Evolutionary conservation across 2,888 invertebrate genomes (phyloP).

Genomic region (Acholoe squamosa): DNA sequence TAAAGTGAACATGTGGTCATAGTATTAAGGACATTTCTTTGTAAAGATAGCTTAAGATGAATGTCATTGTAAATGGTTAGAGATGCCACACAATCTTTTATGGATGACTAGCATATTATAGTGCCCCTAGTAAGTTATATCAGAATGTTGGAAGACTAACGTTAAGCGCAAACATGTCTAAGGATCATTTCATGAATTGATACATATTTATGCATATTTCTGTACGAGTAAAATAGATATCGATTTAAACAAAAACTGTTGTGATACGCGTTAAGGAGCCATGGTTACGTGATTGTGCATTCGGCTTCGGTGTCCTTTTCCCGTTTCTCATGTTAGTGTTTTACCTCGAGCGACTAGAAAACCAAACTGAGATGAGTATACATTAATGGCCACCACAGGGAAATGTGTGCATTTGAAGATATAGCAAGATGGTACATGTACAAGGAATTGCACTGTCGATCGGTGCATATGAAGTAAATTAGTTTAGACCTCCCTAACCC

Average conservation of each 20-base stretch:
- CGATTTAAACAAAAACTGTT: not conserved
- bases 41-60: not conserved
- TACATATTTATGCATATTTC: constrained; percentile 14
- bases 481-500: not conserved
- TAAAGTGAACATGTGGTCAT: constrained; percentile 28
- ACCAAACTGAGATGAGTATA: not conserved
- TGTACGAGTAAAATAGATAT: not conserved
- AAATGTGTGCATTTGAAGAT: too few species aligned
- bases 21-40: not conserved
- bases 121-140: constrained; percentile 3
- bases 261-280: constrained; percentile 31
- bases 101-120: not conserved
- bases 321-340: not conserved
- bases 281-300: not conserved
- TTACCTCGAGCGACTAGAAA: not conserved
- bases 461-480: too few species aligned
- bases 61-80: constrained; percentile 22
- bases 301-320: not conserved
- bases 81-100: not conserved
- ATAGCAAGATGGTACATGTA: too few species aligned
- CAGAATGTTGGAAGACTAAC: not conserved
- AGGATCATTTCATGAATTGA: not conserved
- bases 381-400: too few species aligned
- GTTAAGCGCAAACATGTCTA: not conserved
- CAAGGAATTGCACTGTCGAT: too few species aligned